Base-by-base conservation (phyloP, 2,113 vertebrate species). In the Plestiodon gilberti region DNA sequence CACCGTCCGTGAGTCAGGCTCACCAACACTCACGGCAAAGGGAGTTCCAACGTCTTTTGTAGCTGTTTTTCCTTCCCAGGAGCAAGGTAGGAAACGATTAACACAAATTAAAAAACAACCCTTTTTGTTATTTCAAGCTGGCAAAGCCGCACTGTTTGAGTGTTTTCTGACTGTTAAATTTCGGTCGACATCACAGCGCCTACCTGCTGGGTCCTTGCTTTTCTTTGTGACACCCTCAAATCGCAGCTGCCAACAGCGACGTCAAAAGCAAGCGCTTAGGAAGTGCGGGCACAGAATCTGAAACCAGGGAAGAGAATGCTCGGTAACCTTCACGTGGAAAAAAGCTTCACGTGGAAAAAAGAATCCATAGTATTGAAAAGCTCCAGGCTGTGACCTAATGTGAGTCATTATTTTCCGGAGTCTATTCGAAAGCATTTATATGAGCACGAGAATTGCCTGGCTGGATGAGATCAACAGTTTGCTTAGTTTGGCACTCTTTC, bases 71-170 rank as follows among this genome's bases (percentile, higher is more conserved):
- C 3, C 23, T 11, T 25, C 11, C 8, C 8, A 1, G 22, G 61
- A 40, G 81, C 14, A 28, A 57, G 25, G 22, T 11, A 35, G 35
- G 18, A n/a, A 52, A 33, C 40, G 64, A 10, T 48, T n/a, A 35
- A 13, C 18, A 22, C 40, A 48, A 23, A 15, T 6, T 15, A 13
- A 17, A 70, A 6, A 6, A 6, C 8, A 77, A 57, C 3, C 18
- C 55, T 78, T 8, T 1, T 59, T 59, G 20, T 35, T 14, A 3
- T 40, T 0, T 73, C 64, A 81, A 40, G 82, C n/a, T 13, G 28
- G 23, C 1, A 17, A 2, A 8, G 7, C 17, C 6, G 3, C 3
- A 52, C 3, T 0, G 4, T 9, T 57, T 38, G 1, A 11, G 25
- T 33, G 15, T 22, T 71, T 35, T 65, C 74, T 38, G 61, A 55